Evolutionary conservation across 2,113 vertebrate species (phyloP).

Genomic region (Lichenostomus cassidix): DNA sequence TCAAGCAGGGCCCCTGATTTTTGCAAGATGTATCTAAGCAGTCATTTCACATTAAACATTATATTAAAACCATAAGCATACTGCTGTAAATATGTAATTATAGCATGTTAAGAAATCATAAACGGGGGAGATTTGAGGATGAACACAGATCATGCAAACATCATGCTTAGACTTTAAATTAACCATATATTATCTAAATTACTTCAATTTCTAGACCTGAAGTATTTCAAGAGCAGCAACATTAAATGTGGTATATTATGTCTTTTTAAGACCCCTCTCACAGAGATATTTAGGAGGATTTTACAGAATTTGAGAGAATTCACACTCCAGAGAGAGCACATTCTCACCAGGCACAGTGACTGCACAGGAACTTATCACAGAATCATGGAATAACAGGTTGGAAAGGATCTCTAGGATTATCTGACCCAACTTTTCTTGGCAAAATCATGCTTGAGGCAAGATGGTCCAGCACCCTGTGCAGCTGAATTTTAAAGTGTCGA

Average conservation of each 20-base stretch:
- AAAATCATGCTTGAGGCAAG: background rate
- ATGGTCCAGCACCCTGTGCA: background rate
- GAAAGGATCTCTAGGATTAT: background rate
- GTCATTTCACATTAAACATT: background rate
- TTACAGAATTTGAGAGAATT: background rate
- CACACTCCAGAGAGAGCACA: background rate
- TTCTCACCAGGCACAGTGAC: background rate
- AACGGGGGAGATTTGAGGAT: background rate
- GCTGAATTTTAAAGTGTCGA: background rate
- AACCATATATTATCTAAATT: background rate
- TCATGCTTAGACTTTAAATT: background rate
- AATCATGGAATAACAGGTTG: background rate
- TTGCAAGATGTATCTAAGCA: background rate
- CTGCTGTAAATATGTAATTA: background rate
- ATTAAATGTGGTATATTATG: background rate
- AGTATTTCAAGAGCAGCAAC: background rate
- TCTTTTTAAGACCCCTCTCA: background rate
- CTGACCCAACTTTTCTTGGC: background rate
- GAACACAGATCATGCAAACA: background rate
- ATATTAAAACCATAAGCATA: background rate
- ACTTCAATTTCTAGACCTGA: background rate
- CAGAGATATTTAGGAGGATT: background rate
- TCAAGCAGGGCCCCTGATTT: background rate
- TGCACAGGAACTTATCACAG: fast-evolving
- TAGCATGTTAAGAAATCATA: fast-evolving